Evolutionary conservation across 2,113 vertebrate genomes (phyloP), one percentile per base, ranked within the genome.

Genomic region (Aleadryas rufinucha): DNA sequence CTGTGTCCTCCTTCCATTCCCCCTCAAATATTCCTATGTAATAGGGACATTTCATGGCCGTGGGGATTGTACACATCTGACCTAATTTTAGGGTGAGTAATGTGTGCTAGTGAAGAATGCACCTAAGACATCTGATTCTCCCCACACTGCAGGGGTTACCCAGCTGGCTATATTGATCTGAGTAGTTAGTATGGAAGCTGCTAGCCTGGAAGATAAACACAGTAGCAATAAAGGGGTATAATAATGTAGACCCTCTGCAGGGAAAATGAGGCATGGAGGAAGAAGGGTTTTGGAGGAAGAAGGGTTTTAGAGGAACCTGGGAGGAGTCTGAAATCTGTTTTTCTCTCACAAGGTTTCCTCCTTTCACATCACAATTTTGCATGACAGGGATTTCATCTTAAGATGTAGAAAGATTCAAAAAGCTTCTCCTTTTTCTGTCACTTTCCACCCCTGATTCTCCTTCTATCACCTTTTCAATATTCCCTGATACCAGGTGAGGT

Each of bases 391-490:
- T 60, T 86, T 76, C 26, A 39, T 50, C 31, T 57, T 33, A 72
- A 64, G 27, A n/a, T 24, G 8, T 13, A 0, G 0, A 28, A 75
- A 39, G 12, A 76, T 21, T 80, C 53, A 44, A 20, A 47, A 79
- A 83, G 19, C 31, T 33, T 30, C 28, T 76, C 20, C 17, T 57
- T 31, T 42, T 78, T 5, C 52, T 53, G 3, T 52, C 31, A 13
- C 11, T 83, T 53, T 30, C 19, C 28, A 71, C 23, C 16, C 23
- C 35, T 28, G n/a, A 41, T 75, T 87, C 26, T 87, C 11, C 26
- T 22, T 53, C 13, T 10, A n/a, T 37, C 44, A 35, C 28, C n/a
- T 57, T 74, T 71, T 56, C 21, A 35, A 21, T 2, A 1, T 41
- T 63, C 31, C 39, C 26, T 69, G 21, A 28, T 16, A 8, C 7